Conservation (phyloP, 2,113 vertebrate genomes). For the Puntigrus tetrazona region DNA sequence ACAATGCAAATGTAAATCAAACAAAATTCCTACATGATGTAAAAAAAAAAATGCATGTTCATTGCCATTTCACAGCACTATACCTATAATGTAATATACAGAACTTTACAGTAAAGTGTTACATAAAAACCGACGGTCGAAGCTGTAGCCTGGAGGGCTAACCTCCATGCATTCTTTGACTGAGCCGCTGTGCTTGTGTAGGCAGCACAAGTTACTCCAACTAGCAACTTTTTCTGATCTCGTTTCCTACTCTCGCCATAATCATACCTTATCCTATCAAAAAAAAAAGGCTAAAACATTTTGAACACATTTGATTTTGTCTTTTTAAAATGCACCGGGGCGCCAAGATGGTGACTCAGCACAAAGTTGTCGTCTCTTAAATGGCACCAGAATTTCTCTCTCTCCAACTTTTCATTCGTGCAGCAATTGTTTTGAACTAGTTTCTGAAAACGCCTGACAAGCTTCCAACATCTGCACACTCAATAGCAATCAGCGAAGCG, state of each 20-base stretch:
- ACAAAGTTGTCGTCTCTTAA: neutral
- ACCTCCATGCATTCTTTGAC: neutral
- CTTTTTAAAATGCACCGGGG: neutral
- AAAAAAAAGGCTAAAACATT: neutral
- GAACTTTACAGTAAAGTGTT: neutral
- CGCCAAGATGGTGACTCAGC: slow-evolving; percentile 24
- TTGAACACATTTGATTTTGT: neutral
- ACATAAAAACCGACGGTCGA: neutral
- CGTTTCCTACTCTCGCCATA: neutral
- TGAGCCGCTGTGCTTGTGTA: neutral
- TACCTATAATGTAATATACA: neutral
- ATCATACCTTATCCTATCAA: neutral
- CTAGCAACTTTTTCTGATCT: neutral
- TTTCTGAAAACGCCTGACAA: slow-evolving; percentile 10
- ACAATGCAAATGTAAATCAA: neutral
- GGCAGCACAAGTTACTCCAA: neutral
- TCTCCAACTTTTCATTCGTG: slow-evolving; percentile 7
- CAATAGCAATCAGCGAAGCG: slow-evolving; percentile 65
- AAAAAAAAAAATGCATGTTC: neutral
- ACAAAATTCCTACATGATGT: neutral
- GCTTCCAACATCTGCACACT: slow-evolving; percentile 66
- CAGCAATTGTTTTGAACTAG: neutral
- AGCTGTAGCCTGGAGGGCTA: neutral
- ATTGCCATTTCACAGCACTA: neutral
- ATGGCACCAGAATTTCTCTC: neutral